Percentiles rank a stretch among this genome's conserved stretches.
These are phyloP conservation scores for Andrena chrysosceles DNA, from an alignment of 2,888 invertebrate species.

Conservation along the genomic window DNA sequence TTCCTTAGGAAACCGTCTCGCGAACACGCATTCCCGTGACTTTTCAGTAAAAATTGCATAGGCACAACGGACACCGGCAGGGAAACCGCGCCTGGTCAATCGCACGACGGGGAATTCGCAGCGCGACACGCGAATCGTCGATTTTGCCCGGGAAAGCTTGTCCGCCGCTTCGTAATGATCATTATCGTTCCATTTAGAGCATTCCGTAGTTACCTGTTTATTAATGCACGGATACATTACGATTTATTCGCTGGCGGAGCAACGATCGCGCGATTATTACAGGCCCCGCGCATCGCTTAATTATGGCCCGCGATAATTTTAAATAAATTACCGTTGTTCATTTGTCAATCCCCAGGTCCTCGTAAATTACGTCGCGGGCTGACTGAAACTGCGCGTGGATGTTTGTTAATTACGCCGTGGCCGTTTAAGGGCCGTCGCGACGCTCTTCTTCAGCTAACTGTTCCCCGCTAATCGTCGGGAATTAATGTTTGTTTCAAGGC, in stretches of 20 bases:
- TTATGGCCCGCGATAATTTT: constrained; percentile 51
- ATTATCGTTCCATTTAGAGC: constrained; percentile 45
- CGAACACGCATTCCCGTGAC: neutral
- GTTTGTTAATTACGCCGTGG: constrained; percentile 52
- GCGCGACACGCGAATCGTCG: neutral
- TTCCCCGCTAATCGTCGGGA: constrained; percentile 4
- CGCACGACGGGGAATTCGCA: neutral
- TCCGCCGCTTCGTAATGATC: constrained; percentile 42
- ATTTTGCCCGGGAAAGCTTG: constrained; percentile 31
- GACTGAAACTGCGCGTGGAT: constrained; percentile 32
- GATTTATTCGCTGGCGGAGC: constrained; percentile 37
- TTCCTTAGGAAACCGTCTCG: neutral
- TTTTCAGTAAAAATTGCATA: neutral
- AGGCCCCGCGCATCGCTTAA: constrained; percentile 49
- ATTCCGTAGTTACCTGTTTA: constrained; percentile 42
- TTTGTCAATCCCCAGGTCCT: constrained; percentile 57
- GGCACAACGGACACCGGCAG: neutral
- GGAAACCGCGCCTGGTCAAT: constrained; percentile 4
- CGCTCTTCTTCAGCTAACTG: too few relatives aligned
- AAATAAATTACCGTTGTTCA: constrained; percentile 55
- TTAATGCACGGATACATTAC: constrained; percentile 48
- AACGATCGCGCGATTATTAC: constrained; percentile 54
- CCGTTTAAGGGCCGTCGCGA: constrained; percentile 35
- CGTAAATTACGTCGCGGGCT: constrained; percentile 45
- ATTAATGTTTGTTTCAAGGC: constrained; percentile 82